Conservation (phyloP, 2,113 vertebrate genomes). For the Odontesthes bonariensis region DNA sequence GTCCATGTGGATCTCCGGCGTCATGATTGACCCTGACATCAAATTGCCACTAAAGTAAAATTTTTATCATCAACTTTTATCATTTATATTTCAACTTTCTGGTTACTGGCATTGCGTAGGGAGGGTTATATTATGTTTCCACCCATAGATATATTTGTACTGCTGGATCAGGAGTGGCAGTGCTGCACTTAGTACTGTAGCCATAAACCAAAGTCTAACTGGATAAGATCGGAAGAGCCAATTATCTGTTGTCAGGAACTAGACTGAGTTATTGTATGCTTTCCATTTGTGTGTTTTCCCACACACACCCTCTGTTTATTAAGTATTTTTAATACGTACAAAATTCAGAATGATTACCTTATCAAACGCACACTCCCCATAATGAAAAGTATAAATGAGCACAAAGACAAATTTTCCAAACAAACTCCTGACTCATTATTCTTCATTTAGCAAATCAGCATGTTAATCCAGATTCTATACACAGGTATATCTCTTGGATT, state of each 20-base stretch:
- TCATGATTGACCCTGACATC: not conserved
- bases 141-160: conserved; percentile 18
- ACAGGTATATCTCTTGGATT: too few species aligned
- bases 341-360: not conserved
- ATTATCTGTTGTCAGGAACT: not conserved
- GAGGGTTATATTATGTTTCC: conserved; percentile 18
- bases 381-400: too few species aligned
- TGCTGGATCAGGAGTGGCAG: not conserved
- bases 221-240: conserved; percentile 41
- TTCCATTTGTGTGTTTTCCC: not conserved
- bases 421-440: too few species aligned
- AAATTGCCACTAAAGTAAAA: not conserved
- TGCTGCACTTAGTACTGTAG: not conserved
- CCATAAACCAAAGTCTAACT: conserved; percentile 77
- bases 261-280: not conserved
- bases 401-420: too few species aligned
- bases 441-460: too few species aligned
- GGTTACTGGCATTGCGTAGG: conserved; percentile 42
- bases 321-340: not conserved
- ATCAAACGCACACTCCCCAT: not conserved
- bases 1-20: conserved; percentile 11
- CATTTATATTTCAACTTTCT: too few species aligned
- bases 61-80: too few species aligned
- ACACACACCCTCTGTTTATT: not conserved
- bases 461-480: too few species aligned